phyloP scores from a whole-genome alignment of 2,888 invertebrate genomes.

The Ormia ochracea region DNA sequence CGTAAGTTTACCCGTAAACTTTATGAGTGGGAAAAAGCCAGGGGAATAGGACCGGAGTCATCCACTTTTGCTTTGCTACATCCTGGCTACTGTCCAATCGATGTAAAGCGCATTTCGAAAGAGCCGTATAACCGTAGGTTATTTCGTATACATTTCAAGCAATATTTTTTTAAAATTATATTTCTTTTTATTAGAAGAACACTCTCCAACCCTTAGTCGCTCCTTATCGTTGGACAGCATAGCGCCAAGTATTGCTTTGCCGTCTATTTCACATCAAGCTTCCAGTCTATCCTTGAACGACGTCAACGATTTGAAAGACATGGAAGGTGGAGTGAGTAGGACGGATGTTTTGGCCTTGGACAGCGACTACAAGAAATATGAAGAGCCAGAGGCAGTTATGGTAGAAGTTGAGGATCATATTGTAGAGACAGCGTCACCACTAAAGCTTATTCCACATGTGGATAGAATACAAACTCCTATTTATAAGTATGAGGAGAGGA shows the following conservation, averaged over 20 bases:
- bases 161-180: background rate
- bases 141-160: background rate
- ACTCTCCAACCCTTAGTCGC: conserved; percentile 79
- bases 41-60: conserved; percentile 89
- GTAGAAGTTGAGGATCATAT: conserved; percentile 89
- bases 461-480: conserved; percentile 84
- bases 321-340: conserved; percentile 73
- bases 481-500: conserved; percentile 82
- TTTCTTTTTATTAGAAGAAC: conserved; percentile 67
- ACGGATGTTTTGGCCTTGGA: conserved; percentile 69
- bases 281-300: conserved; percentile 87
- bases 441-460: conserved; percentile 81
- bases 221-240: conserved; percentile 89
- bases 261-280: conserved; percentile 80
- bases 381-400: conserved; percentile 84
- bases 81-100: conserved; percentile 78
- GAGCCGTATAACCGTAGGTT: conserved; percentile 70
- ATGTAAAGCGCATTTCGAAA: conserved; percentile 73
- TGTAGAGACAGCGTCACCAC: conserved; percentile 86
- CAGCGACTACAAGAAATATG: conserved; percentile 72
- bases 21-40: conserved; percentile 94
- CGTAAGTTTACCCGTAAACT: conserved; percentile 92
- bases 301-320: conserved; percentile 82
- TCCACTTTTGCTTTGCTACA: conserved; percentile 89
- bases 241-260: conserved; percentile 78